phyloP scores from a whole-genome alignment of 2,797 vertebrate genomes.

The Uromys caudimaculatus region DNA sequence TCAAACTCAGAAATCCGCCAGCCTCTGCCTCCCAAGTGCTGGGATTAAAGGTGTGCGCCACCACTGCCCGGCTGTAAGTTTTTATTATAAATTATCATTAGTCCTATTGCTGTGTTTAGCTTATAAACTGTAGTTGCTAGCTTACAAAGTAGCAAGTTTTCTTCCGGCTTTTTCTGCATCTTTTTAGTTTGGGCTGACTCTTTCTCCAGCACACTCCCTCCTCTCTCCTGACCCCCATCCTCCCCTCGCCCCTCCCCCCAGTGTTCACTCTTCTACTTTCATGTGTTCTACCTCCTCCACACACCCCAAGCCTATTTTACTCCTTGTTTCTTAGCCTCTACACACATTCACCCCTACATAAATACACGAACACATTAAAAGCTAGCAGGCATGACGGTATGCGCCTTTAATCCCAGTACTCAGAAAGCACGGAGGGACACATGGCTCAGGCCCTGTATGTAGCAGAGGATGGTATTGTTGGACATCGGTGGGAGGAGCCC shows the following conservation, averaged over 20 bases:
- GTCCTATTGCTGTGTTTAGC: background rate
- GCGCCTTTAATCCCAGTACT: background rate
- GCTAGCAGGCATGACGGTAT: background rate
- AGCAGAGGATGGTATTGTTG: too few species aligned
- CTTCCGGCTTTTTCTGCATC: background rate
- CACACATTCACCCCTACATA: too few species aligned
- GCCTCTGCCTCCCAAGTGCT: too few species aligned
- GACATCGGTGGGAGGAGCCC: too few species aligned
- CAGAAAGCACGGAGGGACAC: background rate
- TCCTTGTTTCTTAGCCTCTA: background rate
- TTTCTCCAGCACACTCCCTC: background rate
- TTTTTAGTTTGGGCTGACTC: background rate
- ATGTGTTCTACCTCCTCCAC: background rate
- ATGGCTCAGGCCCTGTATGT: too few species aligned
- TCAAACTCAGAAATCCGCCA: too few species aligned
- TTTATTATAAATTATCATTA: background rate
- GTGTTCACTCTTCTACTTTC: background rate
- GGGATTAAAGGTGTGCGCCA: too few species aligned
- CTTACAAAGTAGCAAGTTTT: background rate
- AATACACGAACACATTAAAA: background rate
- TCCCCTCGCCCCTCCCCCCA: background rate
- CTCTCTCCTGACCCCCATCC: background rate
- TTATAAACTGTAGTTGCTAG: background rate
- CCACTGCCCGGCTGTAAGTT: too few species aligned
- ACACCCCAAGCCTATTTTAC: background rate